phyloP scores from a whole-genome alignment of 2,113 vertebrate species.

The Laterallus jamaicensis region DNA sequence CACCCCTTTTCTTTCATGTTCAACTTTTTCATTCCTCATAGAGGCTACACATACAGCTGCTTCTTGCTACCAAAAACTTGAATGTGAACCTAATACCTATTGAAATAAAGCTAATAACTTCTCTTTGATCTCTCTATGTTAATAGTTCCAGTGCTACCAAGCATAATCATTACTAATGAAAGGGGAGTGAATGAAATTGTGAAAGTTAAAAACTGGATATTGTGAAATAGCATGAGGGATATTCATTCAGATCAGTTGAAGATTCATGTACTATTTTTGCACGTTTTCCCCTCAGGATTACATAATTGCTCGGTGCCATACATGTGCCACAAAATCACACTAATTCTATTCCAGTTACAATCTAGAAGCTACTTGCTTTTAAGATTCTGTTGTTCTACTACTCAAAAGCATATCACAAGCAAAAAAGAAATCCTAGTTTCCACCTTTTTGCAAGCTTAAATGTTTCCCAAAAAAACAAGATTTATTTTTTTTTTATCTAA shows the following conservation, averaged over 20 bases:
- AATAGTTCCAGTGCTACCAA: not conserved
- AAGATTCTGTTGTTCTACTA: not conserved
- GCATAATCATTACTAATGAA: not conserved
- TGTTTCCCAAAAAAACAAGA: not conserved
- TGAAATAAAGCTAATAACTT: not conserved
- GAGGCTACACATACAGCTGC: accelerated
- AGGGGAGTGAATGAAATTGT: not conserved
- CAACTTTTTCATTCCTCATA: not conserved
- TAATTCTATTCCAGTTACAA: not conserved
- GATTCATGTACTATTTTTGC: not conserved
- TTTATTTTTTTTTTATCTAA: not conserved
- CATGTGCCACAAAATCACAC: not conserved
- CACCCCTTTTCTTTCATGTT: not conserved
- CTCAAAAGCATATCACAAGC: not conserved
- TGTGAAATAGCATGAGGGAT: not conserved
- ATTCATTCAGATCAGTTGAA: not conserved
- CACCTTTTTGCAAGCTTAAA: not conserved
- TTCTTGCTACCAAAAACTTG: not conserved
- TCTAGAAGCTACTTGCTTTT: not conserved
- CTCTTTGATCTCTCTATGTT: not conserved
- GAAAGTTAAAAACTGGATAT: not conserved
- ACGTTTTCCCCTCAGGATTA: not conserved
- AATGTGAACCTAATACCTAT: not conserved
- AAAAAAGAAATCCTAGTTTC: not conserved
- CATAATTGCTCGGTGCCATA: not conserved